Evolutionary conservation across 2,797 vertebrate species (phyloP).

Genomic region (Microchirus variegatus): DNA sequence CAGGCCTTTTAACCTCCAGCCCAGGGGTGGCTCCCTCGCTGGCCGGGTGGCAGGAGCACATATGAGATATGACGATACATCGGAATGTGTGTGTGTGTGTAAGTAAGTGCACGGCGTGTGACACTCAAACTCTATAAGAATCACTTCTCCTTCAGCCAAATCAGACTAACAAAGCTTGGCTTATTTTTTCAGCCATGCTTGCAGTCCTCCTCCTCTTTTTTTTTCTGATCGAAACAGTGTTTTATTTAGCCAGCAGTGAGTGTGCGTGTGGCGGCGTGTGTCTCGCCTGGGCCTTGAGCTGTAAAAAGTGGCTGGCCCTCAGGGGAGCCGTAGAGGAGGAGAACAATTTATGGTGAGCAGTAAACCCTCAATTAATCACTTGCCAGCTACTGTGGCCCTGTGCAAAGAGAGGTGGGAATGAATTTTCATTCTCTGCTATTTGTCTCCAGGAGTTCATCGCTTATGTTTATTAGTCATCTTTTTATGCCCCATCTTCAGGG

Average conservation of each 20-base stretch:
- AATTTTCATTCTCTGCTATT: conserved; percentile 92
- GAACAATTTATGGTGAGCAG: conserved; percentile 90
- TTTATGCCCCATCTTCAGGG: conserved; percentile 79
- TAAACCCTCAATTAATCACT: conserved; percentile 95
- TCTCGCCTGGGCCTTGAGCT: conserved; percentile 76
- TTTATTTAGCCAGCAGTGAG: conserved; percentile 57
- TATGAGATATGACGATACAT: conserved; percentile 59
- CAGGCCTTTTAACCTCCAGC: conserved; percentile 76
- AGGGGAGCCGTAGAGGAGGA: conserved; percentile 81
- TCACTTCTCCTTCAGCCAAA: conserved; percentile 34
- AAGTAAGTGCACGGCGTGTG: conserved; percentile 19
- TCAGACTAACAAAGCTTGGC: conserved; percentile 47
- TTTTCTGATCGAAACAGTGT: conserved; percentile 63
- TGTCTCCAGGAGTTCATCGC: conserved; percentile 92
- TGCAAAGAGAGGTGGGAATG: conserved; percentile 92
- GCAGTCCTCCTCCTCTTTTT: conserved; percentile 40
- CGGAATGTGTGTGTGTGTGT: conserved; percentile 24
- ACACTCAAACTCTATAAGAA: conserved; percentile 27
- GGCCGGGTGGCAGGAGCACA: conserved; percentile 25
- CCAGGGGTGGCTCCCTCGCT: conserved; percentile 37
- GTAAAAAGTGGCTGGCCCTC: conserved; percentile 79
- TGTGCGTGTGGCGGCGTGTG: conserved; percentile 42
- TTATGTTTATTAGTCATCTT: conserved; percentile 94
- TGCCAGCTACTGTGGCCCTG: conserved; percentile 85
- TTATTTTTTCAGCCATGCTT: conserved; percentile 41